phyloP scores from a whole-genome alignment of 2,113 vertebrate genomes.

The Accipiter cooperii region DNA sequence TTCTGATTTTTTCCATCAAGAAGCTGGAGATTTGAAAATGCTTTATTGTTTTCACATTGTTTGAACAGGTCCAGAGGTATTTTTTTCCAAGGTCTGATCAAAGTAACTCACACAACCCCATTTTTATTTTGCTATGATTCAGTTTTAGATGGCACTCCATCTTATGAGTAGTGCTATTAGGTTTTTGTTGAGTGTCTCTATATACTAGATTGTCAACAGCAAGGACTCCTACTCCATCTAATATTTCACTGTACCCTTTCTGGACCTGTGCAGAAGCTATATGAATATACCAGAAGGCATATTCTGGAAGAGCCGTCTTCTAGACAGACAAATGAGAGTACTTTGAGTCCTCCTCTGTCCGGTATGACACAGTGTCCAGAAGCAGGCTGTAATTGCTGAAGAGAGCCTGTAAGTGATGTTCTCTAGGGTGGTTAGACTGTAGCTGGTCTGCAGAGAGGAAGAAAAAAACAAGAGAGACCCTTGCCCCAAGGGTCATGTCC shows the following conservation, averaged over 20 bases:
- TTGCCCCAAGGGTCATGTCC: background rate
- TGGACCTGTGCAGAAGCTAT: background rate
- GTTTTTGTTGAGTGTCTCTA: background rate
- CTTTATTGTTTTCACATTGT: background rate
- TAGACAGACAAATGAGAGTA: background rate
- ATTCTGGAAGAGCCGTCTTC: background rate
- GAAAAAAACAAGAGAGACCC: background rate
- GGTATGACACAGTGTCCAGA: background rate
- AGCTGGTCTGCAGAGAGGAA: background rate
- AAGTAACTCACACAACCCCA: background rate
- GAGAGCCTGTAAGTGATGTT: background rate
- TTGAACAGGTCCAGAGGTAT: background rate
- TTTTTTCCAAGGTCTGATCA: background rate
- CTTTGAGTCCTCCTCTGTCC: background rate
- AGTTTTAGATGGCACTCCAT: slow-evolving; percentile 25
- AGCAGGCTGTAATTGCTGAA: background rate
- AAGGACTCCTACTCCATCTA: background rate
- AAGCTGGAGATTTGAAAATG: background rate
- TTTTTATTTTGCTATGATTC: slow-evolving; percentile 5
- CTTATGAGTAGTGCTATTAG: background rate
- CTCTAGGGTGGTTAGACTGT: background rate
- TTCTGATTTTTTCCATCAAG: background rate
- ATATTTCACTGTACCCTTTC: background rate
- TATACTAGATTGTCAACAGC: background rate
- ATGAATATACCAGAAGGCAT: background rate